A percentile compares a stretch with the other conserved stretches of the same genome.
phyloP scores from a whole-genome alignment of 2,888 invertebrate genomes.

The Tanaodytes sp. region DNA sequence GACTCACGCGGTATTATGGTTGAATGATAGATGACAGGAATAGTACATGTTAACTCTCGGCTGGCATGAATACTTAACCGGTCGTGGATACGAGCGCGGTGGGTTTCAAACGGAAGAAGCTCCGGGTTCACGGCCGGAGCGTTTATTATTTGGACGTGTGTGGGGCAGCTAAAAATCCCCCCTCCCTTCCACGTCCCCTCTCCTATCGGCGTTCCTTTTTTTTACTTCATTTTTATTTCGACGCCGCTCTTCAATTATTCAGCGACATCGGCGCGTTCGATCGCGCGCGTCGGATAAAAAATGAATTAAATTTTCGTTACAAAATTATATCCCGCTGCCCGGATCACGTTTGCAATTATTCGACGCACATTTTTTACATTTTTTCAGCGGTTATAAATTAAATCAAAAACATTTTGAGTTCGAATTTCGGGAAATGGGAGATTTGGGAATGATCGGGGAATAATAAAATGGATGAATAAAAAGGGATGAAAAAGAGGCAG shows the following conservation, averaged over 20 bases:
- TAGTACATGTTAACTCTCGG: conserved; percentile 32
- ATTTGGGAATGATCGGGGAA: conserved; percentile 43
- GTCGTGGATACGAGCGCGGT: conserved; percentile 21
- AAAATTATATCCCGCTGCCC: not conserved
- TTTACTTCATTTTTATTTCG: conserved; percentile 16
- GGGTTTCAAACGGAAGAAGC: conserved; percentile 15
- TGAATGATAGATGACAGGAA: conserved; percentile 44
- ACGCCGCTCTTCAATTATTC: conserved; percentile 17
- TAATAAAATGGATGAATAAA: conserved; percentile 41
- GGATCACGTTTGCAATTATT: conserved; percentile 32
- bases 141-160: conserved; percentile 20
- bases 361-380: conserved; percentile 21
- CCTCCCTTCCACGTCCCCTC: no score
- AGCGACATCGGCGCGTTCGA: conserved; percentile 2
- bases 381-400: no score
- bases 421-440: no score
- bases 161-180: not conserved
- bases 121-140: conserved; percentile 3
- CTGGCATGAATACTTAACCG: conserved; percentile 37
- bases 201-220: no score
- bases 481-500: conserved; percentile 1
- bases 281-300: conserved; percentile 5
- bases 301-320: conserved; percentile 13
- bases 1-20: conserved; percentile 26
- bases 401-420: no score